A percentile compares a stretch with the other conserved stretches of the same genome.
phyloP scores from a whole-genome alignment of 2,113 vertebrate genomes.

The Isurus oxyrinchus region DNA sequence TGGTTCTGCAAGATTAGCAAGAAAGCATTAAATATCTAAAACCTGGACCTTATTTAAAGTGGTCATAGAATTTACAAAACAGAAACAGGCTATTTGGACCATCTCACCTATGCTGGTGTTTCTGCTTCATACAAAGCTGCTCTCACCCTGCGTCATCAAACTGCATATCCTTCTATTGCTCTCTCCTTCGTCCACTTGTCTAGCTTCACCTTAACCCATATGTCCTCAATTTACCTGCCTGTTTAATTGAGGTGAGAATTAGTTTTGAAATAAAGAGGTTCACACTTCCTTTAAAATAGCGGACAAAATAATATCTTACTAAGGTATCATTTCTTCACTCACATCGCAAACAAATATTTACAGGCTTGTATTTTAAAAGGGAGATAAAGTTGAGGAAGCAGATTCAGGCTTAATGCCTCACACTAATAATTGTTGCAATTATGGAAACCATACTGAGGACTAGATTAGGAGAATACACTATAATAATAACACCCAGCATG shows the following conservation, averaged over 20 bases:
- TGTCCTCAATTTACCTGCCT: neutral
- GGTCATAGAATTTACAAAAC: neutral
- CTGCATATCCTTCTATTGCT: neutral
- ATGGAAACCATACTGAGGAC: neutral
- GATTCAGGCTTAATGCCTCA: neutral
- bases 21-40: neutral
- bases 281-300: neutral
- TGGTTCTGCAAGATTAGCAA: neutral
- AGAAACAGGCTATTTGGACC: neutral
- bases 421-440: neutral
- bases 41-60: neutral
- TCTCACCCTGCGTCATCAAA: neutral
- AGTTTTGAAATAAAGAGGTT: neutral
- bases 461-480: neutral
- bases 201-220: neutral
- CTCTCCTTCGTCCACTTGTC: neutral
- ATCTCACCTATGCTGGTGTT: neutral
- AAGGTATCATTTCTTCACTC: neutral
- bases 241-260: neutral
- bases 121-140: neutral
- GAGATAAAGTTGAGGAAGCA: neutral
- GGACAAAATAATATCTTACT: neutral
- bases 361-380: neutral
- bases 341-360: neutral
- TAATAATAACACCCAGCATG: neutral